Evolutionary conservation across 2,888 invertebrate genomes (phyloP).

Genomic region (Anthrax anthrax): DNA sequence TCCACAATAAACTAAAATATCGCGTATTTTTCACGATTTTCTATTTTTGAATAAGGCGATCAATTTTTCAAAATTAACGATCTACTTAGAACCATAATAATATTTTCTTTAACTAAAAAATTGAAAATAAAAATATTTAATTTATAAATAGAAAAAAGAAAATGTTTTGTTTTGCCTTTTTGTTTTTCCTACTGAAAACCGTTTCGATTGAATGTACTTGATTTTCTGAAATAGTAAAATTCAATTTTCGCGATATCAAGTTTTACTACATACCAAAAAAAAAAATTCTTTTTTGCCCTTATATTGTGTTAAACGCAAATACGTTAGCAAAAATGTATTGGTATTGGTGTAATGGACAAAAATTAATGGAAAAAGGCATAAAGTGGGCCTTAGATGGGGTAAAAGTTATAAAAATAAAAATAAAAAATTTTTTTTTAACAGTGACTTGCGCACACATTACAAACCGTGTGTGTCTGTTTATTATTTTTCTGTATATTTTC

Average conservation of each 20-base stretch:
- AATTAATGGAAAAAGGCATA: neutral
- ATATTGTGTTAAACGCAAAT: neutral
- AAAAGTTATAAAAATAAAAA: slow-evolving; percentile 3
- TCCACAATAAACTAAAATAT: neutral
- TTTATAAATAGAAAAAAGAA: no score
- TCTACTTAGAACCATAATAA: no score
- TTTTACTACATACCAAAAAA: no score
- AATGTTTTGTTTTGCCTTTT: no score
- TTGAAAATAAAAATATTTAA: no score
- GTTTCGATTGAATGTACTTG: slow-evolving; percentile 9
- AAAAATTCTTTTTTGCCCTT: slow-evolving; percentile 7
- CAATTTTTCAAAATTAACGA: no score
- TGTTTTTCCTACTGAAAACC: no score
- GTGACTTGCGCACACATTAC: slow-evolving; percentile 12
- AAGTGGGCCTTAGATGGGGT: neutral
- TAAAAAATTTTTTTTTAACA: slow-evolving; percentile 5
- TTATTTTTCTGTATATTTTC: no score
- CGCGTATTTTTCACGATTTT: no score
- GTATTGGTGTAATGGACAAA: neutral
- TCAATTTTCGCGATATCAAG: slow-evolving; percentile 3
- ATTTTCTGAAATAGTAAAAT: slow-evolving; percentile 8
- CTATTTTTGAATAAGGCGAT: no score
- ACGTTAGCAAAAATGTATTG: neutral
- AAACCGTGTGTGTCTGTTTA: no score
- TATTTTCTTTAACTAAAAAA: no score